phyloP scores from a whole-genome alignment of 2,113 vertebrate species.

The Oryzias melastigma region DNA sequence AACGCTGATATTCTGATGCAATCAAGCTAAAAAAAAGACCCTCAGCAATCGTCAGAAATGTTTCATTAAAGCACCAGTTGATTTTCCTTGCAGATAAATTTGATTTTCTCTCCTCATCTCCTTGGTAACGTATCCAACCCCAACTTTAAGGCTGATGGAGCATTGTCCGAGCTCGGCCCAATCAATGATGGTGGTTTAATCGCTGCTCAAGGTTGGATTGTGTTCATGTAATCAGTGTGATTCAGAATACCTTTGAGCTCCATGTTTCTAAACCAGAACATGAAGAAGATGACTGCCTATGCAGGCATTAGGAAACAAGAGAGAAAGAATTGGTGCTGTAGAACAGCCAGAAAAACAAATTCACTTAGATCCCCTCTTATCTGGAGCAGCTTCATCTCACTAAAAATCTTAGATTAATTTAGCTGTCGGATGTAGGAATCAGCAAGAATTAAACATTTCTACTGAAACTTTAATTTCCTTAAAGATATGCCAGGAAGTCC shows the following conservation, averaged over 20 bases:
- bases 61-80: slow-evolving; percentile 31
- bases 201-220: slow-evolving; percentile 22
- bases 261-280: background rate
- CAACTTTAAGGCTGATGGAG: slow-evolving; percentile 39
- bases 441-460: background rate
- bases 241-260: slow-evolving; percentile 3
- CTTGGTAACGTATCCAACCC: slow-evolving; percentile 49
- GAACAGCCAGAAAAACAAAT: slow-evolving; percentile 13
- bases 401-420: background rate
- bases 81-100: slow-evolving; percentile 36
- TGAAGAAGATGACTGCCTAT: slow-evolving; percentile 2
- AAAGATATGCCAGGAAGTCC: no score
- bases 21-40: slow-evolving; percentile 25
- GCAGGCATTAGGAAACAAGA: background rate
- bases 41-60: slow-evolving; percentile 17
- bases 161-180: slow-evolving; percentile 40
- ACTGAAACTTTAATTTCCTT: background rate
- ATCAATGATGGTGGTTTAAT: slow-evolving; percentile 33
- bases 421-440: background rate
- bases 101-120: slow-evolving; percentile 34
- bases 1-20: slow-evolving; percentile 24
- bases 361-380: slow-evolving; percentile 11
- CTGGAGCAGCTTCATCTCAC: slow-evolving; percentile 1
- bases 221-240: slow-evolving; percentile 9
- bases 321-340: background rate